Base-by-base conservation (phyloP, 1,140 invertebrate genomes). In the Sitobion miscanthi region DNA sequence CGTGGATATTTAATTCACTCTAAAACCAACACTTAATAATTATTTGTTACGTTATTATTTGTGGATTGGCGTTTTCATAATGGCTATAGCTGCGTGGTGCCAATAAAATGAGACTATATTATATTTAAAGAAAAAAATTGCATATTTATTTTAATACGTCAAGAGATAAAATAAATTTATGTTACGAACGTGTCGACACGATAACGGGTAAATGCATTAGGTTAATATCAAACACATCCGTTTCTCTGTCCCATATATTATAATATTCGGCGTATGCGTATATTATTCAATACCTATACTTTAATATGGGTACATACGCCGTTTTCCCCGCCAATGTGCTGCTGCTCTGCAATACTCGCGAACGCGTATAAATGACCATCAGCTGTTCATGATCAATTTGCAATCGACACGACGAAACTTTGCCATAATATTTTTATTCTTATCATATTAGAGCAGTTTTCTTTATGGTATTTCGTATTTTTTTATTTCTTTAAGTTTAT, bases 141-240 rank as follows among this genome's bases (percentile, higher is more conserved):
- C 62, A n/a, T n/a, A 17, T 69, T n/a, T 69, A n/a, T 69, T 69
- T 69, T 69, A 69, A 69, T n/a, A 69, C n/a, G 30, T 8, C 14
- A 5, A 69, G 4, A n/a, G 62, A 69, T 69, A 69, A 69, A 69
- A 69, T 6, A n/a, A 69, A 69, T 69, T 69, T 69, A 69, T 69
- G 62, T 17, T 69, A 4, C 14, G 30, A 69, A 69, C 30, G n/a
- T n/a, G 62, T 69, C 62, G 30, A 69, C 62, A 17, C 62, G 62
- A 69, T 69, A 69, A 69, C 62, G 62, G 62, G 62, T 17, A 69
- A 69, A 69, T n/a, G 62, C 62, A 69, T 69, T 69, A 17, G 14
- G 62, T 69, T 69, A n/a, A 69, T 69, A n/a, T 69, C 62, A 69
- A 69, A 69, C 62, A n/a, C 62, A 69, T 69, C 62, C 62, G 62